Evolutionary conservation across 2,888 invertebrate species (phyloP), one percentile per base, ranked within the genome.

Genomic region (Anaspis maculata): DNA sequence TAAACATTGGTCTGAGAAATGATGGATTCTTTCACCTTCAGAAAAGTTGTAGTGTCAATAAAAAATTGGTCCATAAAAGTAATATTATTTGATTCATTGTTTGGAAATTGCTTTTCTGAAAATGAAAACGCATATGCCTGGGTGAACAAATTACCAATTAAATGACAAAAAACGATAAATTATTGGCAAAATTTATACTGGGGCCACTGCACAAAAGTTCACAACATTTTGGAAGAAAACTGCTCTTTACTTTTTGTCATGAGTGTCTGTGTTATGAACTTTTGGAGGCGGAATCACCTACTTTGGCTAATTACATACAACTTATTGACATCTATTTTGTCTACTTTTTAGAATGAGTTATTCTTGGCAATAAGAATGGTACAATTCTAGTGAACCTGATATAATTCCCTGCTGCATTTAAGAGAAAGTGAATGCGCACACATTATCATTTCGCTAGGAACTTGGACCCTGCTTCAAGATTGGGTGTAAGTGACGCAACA

Each of bases 181-280:
- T 61, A 62, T 62, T 62, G 61, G 61, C 62, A 59, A 52, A 49
- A 52, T 57, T 57, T 59, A 56, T 59, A 58, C 49, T 42, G 44
- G 44, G 47, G 41, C 45, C 42, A 46, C 47, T 39, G 19, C 9
- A 9, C 11, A 49, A 48, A 48, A 39, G 35, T 36, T 36, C 36
- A 39, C 39, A 29, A 10, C 23, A 11, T 19, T n/a, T 10, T 32
- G 26, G 31, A 31, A 31, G 31, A 25, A 9, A 31, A 30, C 21
- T 13, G 14, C 13, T 25, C 15, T 14, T 24, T 3, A 13, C 14
- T 30, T 9, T 27, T 38, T 31, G 37, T 35, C 22, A 32, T 38
- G n/a, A n/a, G 30, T 34, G 39, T 24, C 30, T 52, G 51, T 54
- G 9, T 19, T 19, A 5, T 19, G 19, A 56, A 59, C 58, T 24